phyloP scores from a whole-genome alignment of 2,797 vertebrate genomes.

The Scolopax bukidnonensis region DNA sequence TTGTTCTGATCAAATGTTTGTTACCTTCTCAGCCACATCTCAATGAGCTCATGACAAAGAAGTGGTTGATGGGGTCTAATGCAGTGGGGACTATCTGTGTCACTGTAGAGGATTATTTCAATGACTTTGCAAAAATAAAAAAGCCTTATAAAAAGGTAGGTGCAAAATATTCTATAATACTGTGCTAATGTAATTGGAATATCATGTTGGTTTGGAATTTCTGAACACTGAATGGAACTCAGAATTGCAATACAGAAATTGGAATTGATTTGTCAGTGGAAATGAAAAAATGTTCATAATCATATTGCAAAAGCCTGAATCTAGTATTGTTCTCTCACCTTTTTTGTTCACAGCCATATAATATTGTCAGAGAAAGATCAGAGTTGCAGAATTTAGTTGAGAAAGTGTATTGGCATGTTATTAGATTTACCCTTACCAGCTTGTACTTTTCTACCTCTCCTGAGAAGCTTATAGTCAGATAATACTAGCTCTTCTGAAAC shows the following conservation, averaged over 20 bases:
- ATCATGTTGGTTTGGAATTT: neutral
- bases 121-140: constrained; percentile 97
- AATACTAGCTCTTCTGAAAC: neutral
- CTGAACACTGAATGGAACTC: neutral
- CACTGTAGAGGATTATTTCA: constrained; percentile 98
- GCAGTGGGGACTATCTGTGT: constrained; percentile 97
- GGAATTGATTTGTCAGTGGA: neutral
- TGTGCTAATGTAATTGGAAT: neutral
- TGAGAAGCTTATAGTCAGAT: neutral
- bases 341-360: neutral
- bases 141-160: constrained; percentile 93
- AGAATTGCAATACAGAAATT: neutral
- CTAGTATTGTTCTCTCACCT: neutral
- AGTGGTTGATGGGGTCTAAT: constrained; percentile 91
- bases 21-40: constrained; percentile 87
- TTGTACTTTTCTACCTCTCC: neutral
- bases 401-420: neutral
- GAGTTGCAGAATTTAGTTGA: neutral
- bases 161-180: neutral
- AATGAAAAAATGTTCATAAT: neutral
- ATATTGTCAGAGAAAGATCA: neutral
- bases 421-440: neutral
- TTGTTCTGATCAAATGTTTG: neutral
- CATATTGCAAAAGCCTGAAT: neutral
- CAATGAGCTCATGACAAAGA: constrained; percentile 91